phyloP scores from a whole-genome alignment of 2,113 vertebrate genomes.

The Gymnorhina tibicen region DNA sequence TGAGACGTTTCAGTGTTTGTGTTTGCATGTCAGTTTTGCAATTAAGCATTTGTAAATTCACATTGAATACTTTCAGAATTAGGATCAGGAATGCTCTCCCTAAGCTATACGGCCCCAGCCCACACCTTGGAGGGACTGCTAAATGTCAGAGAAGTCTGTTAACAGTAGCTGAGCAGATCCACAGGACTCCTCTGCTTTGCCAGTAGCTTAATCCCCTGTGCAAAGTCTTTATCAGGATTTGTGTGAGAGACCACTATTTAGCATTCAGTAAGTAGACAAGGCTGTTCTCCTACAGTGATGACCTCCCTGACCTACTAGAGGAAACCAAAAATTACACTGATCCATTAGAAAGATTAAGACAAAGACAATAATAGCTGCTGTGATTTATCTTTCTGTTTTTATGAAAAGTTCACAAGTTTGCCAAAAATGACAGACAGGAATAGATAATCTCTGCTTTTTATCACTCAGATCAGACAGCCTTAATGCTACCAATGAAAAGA shows the following conservation, averaged over 20 bases:
- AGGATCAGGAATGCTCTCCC: background rate
- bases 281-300: slow-evolving; percentile 5
- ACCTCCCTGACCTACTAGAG: background rate
- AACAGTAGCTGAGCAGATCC: background rate
- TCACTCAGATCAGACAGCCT: slow-evolving; percentile 46
- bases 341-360: slow-evolving; percentile 59
- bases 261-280: slow-evolving; percentile 2
- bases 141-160: background rate
- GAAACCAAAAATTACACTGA: slow-evolving; percentile 34
- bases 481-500: slow-evolving; percentile 41
- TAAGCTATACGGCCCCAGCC: background rate
- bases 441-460: slow-evolving; percentile 55
- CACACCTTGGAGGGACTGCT: background rate
- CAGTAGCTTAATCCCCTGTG: background rate
- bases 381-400: slow-evolving; percentile 53
- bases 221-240: background rate
- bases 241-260: background rate
- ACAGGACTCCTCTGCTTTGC: background rate
- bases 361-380: slow-evolving; percentile 45
- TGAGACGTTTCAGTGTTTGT: background rate
- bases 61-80: background rate
- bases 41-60: background rate
- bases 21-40: background rate
- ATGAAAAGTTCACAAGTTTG: slow-evolving; percentile 55
- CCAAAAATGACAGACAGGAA: slow-evolving; percentile 39